These are phyloP conservation scores for Phacellophora camtschatica DNA, from an alignment of 30 jellyfish, hydroid and myxozoan genomes.

Conservation along the genomic window DNA sequence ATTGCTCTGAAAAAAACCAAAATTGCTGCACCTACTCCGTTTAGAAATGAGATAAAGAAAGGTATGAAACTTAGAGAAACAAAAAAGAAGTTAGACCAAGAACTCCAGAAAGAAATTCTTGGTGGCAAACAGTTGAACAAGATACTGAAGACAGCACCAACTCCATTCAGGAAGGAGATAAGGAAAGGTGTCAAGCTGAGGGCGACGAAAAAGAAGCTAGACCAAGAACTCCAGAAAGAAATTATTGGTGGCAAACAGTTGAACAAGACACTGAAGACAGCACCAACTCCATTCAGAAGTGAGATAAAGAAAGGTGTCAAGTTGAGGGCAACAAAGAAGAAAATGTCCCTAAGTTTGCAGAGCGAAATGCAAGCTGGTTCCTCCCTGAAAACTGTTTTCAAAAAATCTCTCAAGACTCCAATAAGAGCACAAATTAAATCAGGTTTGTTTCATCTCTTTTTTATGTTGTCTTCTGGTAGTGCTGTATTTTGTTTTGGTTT, in stretches of 20 bases:
- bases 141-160: slow-evolving; percentile 62
- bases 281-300: slow-evolving; percentile 55
- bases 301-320: slow-evolving; percentile 47
- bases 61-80: slow-evolving; percentile 52
- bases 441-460: too few relatives aligned
- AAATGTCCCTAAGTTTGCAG: slow-evolving; percentile 28
- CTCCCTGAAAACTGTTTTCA: slow-evolving; percentile 19
- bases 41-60: slow-evolving; percentile 55
- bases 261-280: slow-evolving; percentile 25
- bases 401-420: slow-evolving; percentile 69
- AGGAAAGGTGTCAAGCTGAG: slow-evolving; percentile 37
- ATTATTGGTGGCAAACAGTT: slow-evolving; percentile 22
- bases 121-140: not conserved
- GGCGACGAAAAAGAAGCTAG: slow-evolving; percentile 31
- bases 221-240: slow-evolving; percentile 19
- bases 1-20: slow-evolving; percentile 42
- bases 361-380: slow-evolving; percentile 55
- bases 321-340: slow-evolving; percentile 56
- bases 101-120: slow-evolving; percentile 27
- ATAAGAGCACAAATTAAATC: slow-evolving; percentile 50
- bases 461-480: too few relatives aligned
- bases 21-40: slow-evolving; percentile 70
- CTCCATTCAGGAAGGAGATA: slow-evolving; percentile 77
- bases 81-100: slow-evolving; percentile 33
- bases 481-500: too few relatives aligned